Evolutionary conservation across 37 sponge, comb jelly and placozoan species (phyloP).

Genomic region (Corticium candelabrum): DNA sequence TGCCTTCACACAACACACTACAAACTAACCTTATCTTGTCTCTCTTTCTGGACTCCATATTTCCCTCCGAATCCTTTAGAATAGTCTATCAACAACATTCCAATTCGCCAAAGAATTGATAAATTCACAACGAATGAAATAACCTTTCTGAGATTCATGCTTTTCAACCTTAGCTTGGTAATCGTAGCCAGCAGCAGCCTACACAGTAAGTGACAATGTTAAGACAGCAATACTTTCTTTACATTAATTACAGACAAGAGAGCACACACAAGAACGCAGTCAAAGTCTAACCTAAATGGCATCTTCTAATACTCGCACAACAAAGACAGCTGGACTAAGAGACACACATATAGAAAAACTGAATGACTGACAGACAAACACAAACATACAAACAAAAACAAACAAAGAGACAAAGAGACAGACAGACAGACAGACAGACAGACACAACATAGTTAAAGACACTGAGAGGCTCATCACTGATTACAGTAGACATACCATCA

Average conservation of each 20-base stretch:
- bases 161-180: constrained; percentile 54
- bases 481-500: too few relatives aligned
- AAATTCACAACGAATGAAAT: too few relatives aligned
- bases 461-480: too few relatives aligned
- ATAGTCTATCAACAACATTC: constrained; percentile 18
- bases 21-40: constrained; percentile 5
- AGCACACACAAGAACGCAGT: neutral
- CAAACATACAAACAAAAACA: neutral
- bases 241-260: too few relatives aligned
- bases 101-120: too few relatives aligned
- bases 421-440: neutral
- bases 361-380: constrained; percentile 18
- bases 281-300: neutral
- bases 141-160: constrained; percentile 84
- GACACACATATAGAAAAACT: too few relatives aligned
- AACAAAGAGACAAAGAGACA: neutral
- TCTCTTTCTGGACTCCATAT: constrained; percentile 21
- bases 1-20: too few relatives aligned
- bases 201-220: too few relatives aligned
- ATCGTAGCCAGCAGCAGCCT: constrained; percentile 78
- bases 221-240: too few relatives aligned
- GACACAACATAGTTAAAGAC: neutral
- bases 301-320: too few relatives aligned
- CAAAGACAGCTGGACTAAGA: too few relatives aligned
- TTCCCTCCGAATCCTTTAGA: constrained; percentile 34